Evolutionary conservation across 1,140 invertebrate genomes (phyloP), one percentile per base, ranked within the genome.

Genomic region (Drosophila subpulchrella): DNA sequence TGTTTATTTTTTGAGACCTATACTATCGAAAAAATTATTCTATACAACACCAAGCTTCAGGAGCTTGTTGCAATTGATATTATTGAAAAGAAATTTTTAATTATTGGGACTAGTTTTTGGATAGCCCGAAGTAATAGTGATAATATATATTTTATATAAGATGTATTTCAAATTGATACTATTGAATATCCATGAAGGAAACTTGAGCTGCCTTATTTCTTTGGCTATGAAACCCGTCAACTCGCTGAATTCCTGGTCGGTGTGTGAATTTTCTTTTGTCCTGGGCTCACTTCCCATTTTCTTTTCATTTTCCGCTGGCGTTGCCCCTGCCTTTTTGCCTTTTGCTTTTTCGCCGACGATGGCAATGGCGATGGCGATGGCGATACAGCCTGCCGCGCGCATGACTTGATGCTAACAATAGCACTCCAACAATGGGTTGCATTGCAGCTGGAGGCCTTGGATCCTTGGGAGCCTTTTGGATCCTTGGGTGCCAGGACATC

Each of bases 351-450:
- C 42, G 55, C 44, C 42, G 41, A 50, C 46, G 41, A 13, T 46
- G 27, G 32, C 27, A n/a, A 48, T 38, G 38, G 46, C 47, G 42
- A 15, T 61, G 51, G 17, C 51, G 65, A 46, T 36, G 39, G 65
- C 65, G 47, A 68, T 66, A 66, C 65, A 27, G 70, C 75, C 62
- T 73, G 71, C 62, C 59, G 67, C 84, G 83, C 79, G 80, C 80
- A 75, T 81, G 84, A 89, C 85, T 89, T 89, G 77, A 56, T 75
- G 84, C 73, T 84, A 89, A 89, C 84, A 89, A 89, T 84, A 81
- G 85, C 77, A 84, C 84, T 84, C 76, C 46, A 61, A 57, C 72
- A 57, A 41, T 54, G 70, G 73, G 70, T 70, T 72, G 34, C 66
- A 61, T 12, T 38, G 0, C 46, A 42, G 47, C 17, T 38, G 0